A percentile compares a stretch with the other conserved stretches of the same genome.
phyloP scores from a whole-genome alignment of 2,888 invertebrate genomes.

The Phymatocera aterrima region DNA sequence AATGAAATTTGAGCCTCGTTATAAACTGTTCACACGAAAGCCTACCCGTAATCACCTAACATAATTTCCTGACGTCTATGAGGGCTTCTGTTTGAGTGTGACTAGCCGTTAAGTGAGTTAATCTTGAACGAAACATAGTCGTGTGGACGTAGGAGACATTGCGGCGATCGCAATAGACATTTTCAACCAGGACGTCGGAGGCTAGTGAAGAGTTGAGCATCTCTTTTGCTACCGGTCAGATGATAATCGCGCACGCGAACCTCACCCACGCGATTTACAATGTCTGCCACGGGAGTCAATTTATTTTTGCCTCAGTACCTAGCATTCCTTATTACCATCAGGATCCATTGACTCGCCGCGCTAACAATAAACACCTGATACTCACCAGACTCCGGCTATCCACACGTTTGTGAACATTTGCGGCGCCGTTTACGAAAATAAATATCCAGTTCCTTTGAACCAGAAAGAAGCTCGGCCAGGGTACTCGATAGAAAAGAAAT shows the following conservation, averaged over 20 bases:
- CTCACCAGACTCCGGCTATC: background rate
- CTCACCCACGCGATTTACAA: conserved; percentile 12
- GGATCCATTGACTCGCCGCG: conserved; percentile 8
- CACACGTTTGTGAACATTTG: background rate
- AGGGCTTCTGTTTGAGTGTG: conserved; percentile 4
- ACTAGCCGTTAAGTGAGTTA: conserved; percentile 7
- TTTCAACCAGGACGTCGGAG: background rate
- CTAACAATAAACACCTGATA: conserved; percentile 39
- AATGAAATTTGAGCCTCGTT: background rate
- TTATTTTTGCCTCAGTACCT: conserved; percentile 20
- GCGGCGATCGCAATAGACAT: background rate
- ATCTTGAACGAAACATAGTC: background rate
- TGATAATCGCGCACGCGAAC: conserved; percentile 6
- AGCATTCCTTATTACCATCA: conserved; percentile 20
- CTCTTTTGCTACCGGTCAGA: background rate
- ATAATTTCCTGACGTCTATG: background rate
- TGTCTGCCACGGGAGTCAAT: conserved; percentile 6
- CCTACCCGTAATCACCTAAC: background rate
- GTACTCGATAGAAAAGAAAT: background rate
- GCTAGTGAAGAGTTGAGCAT: background rate
- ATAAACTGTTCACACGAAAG: conserved; percentile 17
- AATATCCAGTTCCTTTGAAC: conserved; percentile 29
- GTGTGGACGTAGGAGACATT: background rate
- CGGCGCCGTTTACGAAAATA: conserved; percentile 28
- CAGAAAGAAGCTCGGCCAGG: conserved; percentile 56